These are phyloP conservation scores for Varanus salvator DNA, from an alignment of 2,113 vertebrate species.

Conservation along the genomic window DNA sequence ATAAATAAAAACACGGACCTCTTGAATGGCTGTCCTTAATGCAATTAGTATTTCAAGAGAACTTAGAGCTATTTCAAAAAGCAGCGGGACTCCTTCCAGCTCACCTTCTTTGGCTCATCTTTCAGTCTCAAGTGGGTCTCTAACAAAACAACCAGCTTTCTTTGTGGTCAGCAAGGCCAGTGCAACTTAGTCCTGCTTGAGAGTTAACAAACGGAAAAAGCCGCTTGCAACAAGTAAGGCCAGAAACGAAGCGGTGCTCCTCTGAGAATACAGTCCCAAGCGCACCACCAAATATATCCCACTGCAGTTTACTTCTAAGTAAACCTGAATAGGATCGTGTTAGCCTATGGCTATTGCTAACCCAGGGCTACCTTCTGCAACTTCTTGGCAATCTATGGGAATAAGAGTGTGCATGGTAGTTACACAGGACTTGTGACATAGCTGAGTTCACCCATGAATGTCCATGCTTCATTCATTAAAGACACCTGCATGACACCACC, in stretches of 20 bases:
- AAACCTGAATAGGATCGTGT: background rate
- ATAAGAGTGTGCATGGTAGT: background rate
- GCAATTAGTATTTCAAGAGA: slow-evolving; percentile 49
- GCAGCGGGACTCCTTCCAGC: slow-evolving; percentile 33
- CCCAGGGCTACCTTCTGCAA: background rate
- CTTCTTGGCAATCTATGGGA: background rate
- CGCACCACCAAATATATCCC: background rate
- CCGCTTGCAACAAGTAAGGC: background rate
- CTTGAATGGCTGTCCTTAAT: slow-evolving; percentile 34
- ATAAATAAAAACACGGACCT: slow-evolving; percentile 61
- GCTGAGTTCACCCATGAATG: background rate
- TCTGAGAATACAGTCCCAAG: background rate
- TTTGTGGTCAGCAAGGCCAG: slow-evolving; percentile 3
- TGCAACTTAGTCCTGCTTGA: background rate
- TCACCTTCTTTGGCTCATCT: slow-evolving; percentile 21
- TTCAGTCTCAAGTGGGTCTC: slow-evolving; percentile 4
- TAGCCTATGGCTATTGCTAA: background rate
- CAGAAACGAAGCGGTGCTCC: background rate
- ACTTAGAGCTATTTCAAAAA: slow-evolving; percentile 41
- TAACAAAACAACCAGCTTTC: background rate
- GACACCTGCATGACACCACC: background rate
- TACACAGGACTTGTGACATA: background rate
- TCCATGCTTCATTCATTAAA: background rate
- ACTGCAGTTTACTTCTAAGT: background rate
- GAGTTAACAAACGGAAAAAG: background rate